Conservation (phyloP, 2,888 invertebrate species). For the Sarcophaga variegata region DNA sequence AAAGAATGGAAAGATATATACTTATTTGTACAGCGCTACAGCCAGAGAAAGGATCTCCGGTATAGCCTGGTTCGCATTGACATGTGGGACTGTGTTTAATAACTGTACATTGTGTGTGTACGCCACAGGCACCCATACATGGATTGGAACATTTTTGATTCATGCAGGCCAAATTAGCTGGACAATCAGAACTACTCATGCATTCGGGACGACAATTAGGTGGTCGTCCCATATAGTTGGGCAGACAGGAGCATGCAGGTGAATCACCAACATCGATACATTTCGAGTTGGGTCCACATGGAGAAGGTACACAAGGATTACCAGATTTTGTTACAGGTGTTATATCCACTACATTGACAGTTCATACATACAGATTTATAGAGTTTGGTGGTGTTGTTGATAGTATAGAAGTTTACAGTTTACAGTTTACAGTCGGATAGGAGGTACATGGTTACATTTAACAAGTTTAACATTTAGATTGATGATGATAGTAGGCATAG, state of each 20-base stretch:
- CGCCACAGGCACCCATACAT: slow-evolving; percentile 89
- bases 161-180: slow-evolving; percentile 89
- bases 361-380: slow-evolving; percentile 68
- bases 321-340: slow-evolving; percentile 83
- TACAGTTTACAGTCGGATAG: slow-evolving; percentile 68
- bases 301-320: slow-evolving; percentile 91
- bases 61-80: slow-evolving; percentile 88
- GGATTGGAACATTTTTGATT: slow-evolving; percentile 90
- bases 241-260: slow-evolving; percentile 91
- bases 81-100: slow-evolving; percentile 91
- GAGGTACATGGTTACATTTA: slow-evolving; percentile 58
- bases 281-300: slow-evolving; percentile 92
- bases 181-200: slow-evolving; percentile 88
- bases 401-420: slow-evolving; percentile 66
- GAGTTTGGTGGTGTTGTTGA: slow-evolving; percentile 66
- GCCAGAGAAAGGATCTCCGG: slow-evolving; percentile 89
- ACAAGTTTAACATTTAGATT: slow-evolving; percentile 45
- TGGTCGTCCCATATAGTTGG: slow-evolving; percentile 90
- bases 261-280: slow-evolving; percentile 89
- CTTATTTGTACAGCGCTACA: slow-evolving; percentile 85
- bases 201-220: slow-evolving; percentile 93
- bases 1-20: slow-evolving; percentile 72
- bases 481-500: slow-evolving; percentile 61
- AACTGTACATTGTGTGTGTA: slow-evolving; percentile 88
- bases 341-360: slow-evolving; percentile 79